Base-by-base conservation (phyloP, 2,797 vertebrate genomes). In the Tokudaia tokunoshimensis region DNA sequence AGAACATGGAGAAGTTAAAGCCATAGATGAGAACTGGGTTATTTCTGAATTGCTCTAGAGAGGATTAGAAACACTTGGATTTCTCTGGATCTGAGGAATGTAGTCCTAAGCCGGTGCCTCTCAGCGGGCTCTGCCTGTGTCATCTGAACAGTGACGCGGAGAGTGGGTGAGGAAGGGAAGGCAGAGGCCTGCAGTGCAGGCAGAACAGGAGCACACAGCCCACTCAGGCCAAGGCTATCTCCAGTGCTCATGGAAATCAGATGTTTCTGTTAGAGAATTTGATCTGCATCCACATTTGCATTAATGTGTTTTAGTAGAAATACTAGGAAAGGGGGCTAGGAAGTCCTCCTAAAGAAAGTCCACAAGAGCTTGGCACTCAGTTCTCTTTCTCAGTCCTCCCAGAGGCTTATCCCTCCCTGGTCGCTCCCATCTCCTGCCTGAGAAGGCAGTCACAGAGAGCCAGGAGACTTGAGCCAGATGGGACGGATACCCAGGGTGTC, bases 41-140 rank as follows among this genome's bases (percentile, higher is more conserved):
- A 65, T 81, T 92, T 84, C 65, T n/a, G 20, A 94, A 37, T 94
- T 72, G 57, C 29, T 94, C 41, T 55, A 65, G 50, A 84, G 89
- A 93, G 50, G 7, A 67, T 84, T n/a, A 61, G 70, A 74, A 97
- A 78, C 19, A 24, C 13, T 55, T 52, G 22, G 63, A 90, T 52
- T 80, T 89, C 67, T 89, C 47, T 86, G 74, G 31, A n/a, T 84
- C 52, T 90, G n/a, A 44, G 74, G 37, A 87, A n/a, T 55, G 13
- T 44, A 37, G 57, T 57, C 26, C 15, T 59, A 78, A 72, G 63
- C 7, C 11, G 12, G 47, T 61, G 3, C 0, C 41, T 59, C 31
- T 65, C 6, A 37, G 44, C n/a, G 1, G 41, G 34, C 22, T 61
- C 59, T 37, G 61, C 80, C 70, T 37, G 8, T 2, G 86, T 87